A percentile compares a stretch with the other conserved stretches of the same genome.
phyloP scores from a whole-genome alignment of 2,113 vertebrate species.

The Ivindomyrus marchei region DNA sequence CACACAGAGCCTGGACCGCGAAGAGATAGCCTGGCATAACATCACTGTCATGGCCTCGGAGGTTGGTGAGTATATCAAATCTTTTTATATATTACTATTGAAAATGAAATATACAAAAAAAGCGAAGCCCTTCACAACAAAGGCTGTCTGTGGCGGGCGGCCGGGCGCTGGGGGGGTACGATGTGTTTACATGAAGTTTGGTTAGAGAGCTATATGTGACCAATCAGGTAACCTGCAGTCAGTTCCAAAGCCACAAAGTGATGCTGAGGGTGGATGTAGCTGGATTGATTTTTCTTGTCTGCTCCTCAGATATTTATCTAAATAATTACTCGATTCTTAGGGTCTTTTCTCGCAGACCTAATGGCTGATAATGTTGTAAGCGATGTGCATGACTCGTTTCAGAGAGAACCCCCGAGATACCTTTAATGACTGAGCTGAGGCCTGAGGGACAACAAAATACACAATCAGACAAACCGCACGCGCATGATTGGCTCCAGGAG shows the following conservation, averaged over 20 bases:
- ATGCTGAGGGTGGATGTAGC: constrained; percentile 7
- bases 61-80: constrained; percentile 56
- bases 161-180: not conserved
- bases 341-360: constrained; percentile 25
- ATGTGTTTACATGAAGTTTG: not conserved
- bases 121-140: not conserved
- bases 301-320: constrained; percentile 29
- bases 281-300: constrained; percentile 9
- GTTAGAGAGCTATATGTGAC: not conserved
- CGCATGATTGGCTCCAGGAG: not conserved
- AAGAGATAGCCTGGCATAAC: constrained; percentile 73
- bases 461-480: not conserved
- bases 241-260: not conserved
- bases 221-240: not conserved
- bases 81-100: not conserved
- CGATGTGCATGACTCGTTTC: not conserved
- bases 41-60: constrained; percentile 76
- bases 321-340: constrained; percentile 30
- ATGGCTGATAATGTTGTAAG: constrained; percentile 31
- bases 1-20: constrained; percentile 69
- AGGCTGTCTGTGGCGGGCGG: not conserved
- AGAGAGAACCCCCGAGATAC: not conserved
- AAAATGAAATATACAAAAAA: not conserved
- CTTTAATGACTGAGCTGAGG: not conserved
- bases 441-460: not conserved